A percentile compares a stretch with the other conserved stretches of the same genome.
phyloP scores from a whole-genome alignment of 2,888 invertebrate species.

The Actias luna region DNA sequence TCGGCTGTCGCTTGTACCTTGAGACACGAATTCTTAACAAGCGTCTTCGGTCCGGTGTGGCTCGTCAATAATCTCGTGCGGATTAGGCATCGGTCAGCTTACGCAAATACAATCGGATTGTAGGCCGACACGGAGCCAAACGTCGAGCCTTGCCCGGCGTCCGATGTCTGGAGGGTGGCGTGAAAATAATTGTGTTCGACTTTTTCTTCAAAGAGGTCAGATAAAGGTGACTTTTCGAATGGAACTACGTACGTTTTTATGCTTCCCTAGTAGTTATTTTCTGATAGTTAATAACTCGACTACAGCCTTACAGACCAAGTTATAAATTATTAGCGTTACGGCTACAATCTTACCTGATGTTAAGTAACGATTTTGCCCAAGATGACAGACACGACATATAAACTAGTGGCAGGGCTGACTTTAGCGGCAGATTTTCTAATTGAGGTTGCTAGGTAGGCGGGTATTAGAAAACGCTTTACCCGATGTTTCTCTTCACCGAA shows the following conservation, averaged over 20 bases:
- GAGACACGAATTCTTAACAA: slow-evolving; percentile 36
- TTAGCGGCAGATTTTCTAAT: too few species aligned
- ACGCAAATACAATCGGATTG: slow-evolving; percentile 69
- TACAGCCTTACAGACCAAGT: too few species aligned
- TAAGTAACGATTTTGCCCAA: too few species aligned
- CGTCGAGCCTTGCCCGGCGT: neutral
- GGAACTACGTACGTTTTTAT: neutral
- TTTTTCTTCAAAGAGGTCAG: neutral
- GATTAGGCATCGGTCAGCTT: slow-evolving; percentile 62
- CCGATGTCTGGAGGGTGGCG: neutral
- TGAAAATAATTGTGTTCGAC: slow-evolving; percentile 1
- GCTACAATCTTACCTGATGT: too few species aligned
- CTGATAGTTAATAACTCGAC: too few species aligned
- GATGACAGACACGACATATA: too few species aligned
- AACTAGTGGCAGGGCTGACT: too few species aligned
- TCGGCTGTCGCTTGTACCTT: slow-evolving; percentile 27
- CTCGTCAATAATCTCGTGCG: slow-evolving; percentile 63
- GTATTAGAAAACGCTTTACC: too few species aligned
- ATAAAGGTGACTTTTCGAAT: neutral
- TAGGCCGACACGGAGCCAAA: slow-evolving; percentile 26
- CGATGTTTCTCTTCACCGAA: too few species aligned
- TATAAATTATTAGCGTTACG: too few species aligned
- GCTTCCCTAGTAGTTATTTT: too few species aligned
- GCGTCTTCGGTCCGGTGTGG: slow-evolving; percentile 43
- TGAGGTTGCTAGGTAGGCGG: too few species aligned